phyloP scores from a whole-genome alignment of 1,140 invertebrate species.

The Vollenhovia emeryi region DNA sequence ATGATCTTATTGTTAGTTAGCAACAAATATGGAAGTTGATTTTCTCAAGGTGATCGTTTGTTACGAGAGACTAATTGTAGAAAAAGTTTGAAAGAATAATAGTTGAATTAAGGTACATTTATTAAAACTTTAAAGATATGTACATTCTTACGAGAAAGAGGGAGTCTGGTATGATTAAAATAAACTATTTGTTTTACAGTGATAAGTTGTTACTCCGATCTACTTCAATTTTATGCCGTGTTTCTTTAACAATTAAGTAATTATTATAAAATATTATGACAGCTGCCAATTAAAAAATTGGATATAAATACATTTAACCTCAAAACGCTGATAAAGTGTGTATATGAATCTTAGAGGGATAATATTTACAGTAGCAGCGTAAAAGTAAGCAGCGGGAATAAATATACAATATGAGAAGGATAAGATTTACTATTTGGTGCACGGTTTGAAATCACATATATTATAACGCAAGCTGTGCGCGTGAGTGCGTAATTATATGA shows the following conservation, averaged over 20 bases:
- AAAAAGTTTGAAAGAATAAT: not conserved
- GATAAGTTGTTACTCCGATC: not conserved
- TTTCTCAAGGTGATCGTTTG: not conserved
- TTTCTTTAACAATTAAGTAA: slow-evolving; percentile 7
- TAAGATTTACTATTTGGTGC: slow-evolving; percentile 4
- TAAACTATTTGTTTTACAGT: not conserved
- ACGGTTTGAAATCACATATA: not conserved
- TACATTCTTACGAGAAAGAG: not conserved
- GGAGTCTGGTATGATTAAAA: not conserved
- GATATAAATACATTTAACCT: slow-evolving; percentile 51
- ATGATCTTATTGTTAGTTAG: not conserved
- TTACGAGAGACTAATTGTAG: not conserved
- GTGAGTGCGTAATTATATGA: too few species aligned
- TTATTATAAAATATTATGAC: slow-evolving; percentile 42
- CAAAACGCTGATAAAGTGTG: slow-evolving; percentile 50
- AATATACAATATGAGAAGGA: slow-evolving; percentile 62
- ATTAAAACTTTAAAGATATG: not conserved
- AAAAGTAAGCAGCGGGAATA: slow-evolving; percentile 67
- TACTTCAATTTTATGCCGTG: not conserved
- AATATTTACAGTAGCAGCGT: slow-evolving; percentile 68
- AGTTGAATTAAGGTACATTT: not conserved
- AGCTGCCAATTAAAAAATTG: slow-evolving; percentile 49
- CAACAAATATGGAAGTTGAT: not conserved
- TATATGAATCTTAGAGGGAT: slow-evolving; percentile 60
- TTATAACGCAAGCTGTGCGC: too few species aligned